Base-by-base conservation (phyloP, 2,888 invertebrate species). In the Tenthredo amoena region DNA sequence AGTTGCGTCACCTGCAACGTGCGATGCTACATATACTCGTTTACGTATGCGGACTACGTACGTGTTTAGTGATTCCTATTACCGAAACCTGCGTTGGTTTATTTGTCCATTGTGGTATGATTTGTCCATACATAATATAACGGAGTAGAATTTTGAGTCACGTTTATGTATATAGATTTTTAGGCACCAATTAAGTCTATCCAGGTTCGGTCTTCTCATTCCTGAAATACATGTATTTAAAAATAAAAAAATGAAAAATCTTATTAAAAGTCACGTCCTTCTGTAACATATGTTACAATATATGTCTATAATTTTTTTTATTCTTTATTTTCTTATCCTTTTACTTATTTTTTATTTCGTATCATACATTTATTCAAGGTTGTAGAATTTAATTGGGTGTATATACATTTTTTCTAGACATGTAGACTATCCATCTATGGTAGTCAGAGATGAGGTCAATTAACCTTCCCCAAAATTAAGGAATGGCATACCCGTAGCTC, bases 381-480 rank as follows among this genome's bases (percentile, higher is more conserved):
- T 7, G n/a, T 55, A n/a, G 55, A 55, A 55, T 55, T 6, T 55
- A 55, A 1, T 18, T 47, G 0, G 0, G 43, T 40, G 47, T 47
- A 6, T 0, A 15, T 15, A 47, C 15, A 15, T 47, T 50, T 50
- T 50, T 10, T 50, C 6, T 6, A 50, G 50, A 50, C 50, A 6
- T 10, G 50, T 5, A 55, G 55, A 55, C 55, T 0, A n/a, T 55
- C n/a, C 7, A 55, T n/a, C n/a, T 55, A n/a, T n/a, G n/a, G 6
- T 55, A 55, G 55, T 55, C 6, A n/a, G 55, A n/a, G 55, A 47
- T 47, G 55, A 55, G 55, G 55, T 55, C 55, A n/a, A 55, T 55
- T 55, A 55, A 55, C 55, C 55, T 55, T 55, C 55, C 55, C n/a
- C 47, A 55, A 55, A 55, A 55, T 55, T 55, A 55, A 55, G n/a